Base-by-base conservation (phyloP, 2,113 vertebrate genomes). In the Sinosuthora webbiana region DNA sequence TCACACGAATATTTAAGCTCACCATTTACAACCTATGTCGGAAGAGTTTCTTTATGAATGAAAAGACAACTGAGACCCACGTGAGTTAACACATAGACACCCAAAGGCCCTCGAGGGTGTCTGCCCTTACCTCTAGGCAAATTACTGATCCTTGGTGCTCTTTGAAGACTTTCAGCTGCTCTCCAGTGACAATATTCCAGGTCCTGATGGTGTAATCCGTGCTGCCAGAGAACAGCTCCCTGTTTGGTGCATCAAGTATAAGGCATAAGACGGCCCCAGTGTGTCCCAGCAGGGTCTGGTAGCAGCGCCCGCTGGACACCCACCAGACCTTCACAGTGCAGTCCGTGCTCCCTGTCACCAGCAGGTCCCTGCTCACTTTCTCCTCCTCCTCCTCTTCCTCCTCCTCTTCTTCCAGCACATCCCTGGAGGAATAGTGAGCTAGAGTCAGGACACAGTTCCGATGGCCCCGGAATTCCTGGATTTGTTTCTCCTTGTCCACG, bases 291-390 rank as follows among this genome's bases (percentile, higher is more conserved):
- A 98, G 96, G 1, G 98, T 98, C 96, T 98, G 98, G 89, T 98
- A 98, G 81, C 98, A 98, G 94, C 97, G 98, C 73, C 98, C 98
- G 1, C 97, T 98, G 77, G 98, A 97, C 92, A 98, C 98, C 96
- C 98, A 98, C 98, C 98, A 98, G 83, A 98, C 98, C 86, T 98
- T 98, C 85, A 98, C 98, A 6, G 98, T 98, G 95, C 98, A 98
- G n/a, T 98, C 98, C 0, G 98, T 98, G 96, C 98, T 98, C 81
- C 98, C 98, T 1, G 98, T 98, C 84, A 98, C 98, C 90, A 98
- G 96, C 47, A 98, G 98, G 64, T 98, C 98, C n/a, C 97, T 96
- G 96, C 94, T 97, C 68, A 97, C 56, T 95, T 90, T 96, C 3
- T 97, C 94, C 73, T 93, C 76, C 17, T 96, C 96, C 33, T 93